Percentiles rank a stretch among this genome's conserved stretches.
Conservation (phyloP, 2,888 invertebrate genomes). For the Busseola fusca region DNA sequence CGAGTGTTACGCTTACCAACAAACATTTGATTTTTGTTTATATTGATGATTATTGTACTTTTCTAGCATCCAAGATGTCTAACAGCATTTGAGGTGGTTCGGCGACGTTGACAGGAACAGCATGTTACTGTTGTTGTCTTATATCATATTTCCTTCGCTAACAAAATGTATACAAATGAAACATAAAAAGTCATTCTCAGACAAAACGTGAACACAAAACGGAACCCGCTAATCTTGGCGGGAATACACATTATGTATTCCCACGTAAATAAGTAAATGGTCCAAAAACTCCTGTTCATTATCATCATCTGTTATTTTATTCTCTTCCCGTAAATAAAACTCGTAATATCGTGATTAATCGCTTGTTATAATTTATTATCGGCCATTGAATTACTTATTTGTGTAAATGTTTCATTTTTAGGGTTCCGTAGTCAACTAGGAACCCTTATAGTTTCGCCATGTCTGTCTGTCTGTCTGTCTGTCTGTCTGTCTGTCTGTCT, state of each 20-base stretch:
- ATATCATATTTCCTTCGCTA: slow-evolving; percentile 2
- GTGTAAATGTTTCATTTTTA: slow-evolving; percentile 45
- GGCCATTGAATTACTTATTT: slow-evolving; percentile 50
- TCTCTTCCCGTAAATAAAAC: slow-evolving; percentile 62
- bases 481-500: too few relatives aligned
- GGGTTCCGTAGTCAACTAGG: too few relatives aligned
- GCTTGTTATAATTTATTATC: slow-evolving; percentile 63
- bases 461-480: too few relatives aligned
- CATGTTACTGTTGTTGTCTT: not conserved
- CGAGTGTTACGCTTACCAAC: not conserved
- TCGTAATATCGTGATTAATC: slow-evolving; percentile 63
- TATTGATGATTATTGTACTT: not conserved
- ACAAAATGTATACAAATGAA: slow-evolving; percentile 7
- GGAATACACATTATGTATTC: slow-evolving; percentile 58
- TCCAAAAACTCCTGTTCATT: slow-evolving; percentile 64
- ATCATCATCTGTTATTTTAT: slow-evolving; percentile 61
- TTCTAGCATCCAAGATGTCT: not conserved
- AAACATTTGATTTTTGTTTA: not conserved
- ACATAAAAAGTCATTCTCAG: slow-evolving; percentile 31
- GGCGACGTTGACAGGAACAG: not conserved
- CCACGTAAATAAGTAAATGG: slow-evolving; percentile 62
- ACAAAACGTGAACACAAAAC: slow-evolving; percentile 45
- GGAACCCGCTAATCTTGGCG: slow-evolving; percentile 50
- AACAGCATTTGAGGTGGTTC: not conserved
- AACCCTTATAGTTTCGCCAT: too few relatives aligned